These are phyloP conservation scores for Apodemia duryi DNA, from an alignment of 2,888 invertebrate genomes.

Conservation along the genomic window DNA sequence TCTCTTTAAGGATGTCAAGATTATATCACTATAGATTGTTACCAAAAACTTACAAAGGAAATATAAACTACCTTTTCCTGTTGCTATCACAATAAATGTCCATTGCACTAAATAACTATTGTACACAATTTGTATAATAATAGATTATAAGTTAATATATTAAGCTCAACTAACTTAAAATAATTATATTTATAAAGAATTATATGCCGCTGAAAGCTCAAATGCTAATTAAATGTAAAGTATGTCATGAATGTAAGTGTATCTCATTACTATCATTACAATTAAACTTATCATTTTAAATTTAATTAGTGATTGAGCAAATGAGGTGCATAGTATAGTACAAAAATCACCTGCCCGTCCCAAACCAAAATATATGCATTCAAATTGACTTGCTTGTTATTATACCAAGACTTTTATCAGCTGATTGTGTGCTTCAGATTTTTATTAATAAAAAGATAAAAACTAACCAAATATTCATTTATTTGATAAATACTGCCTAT, in stretches of 20 bases:
- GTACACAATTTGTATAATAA: neutral
- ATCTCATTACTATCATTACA: neutral
- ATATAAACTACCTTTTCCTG: neutral
- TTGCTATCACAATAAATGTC: neutral
- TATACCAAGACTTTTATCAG: neutral
- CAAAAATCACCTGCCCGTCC: slow-evolving; percentile 15
- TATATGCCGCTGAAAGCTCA: neutral
- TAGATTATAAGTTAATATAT: neutral
- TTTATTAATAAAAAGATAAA: neutral
- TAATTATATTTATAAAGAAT: neutral
- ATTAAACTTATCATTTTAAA: no score
- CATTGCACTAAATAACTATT: slow-evolving; percentile 1
- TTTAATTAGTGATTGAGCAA: neutral
- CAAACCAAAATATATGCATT: slow-evolving; percentile 3
- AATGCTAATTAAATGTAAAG: neutral
- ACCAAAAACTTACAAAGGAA: no score
- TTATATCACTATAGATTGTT: no score
- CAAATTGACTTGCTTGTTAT: slow-evolving; percentile 8
- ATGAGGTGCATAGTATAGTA: neutral
- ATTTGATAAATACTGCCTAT: neutral
- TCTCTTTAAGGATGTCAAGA: no score
- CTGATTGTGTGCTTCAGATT: slow-evolving; percentile 7
- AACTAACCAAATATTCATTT: neutral
- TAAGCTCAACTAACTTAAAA: slow-evolving; percentile 3
- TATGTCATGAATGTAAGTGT: neutral